Base-by-base conservation (phyloP, 1,140 invertebrate species). In the Leptestheria dahalacensis region DNA sequence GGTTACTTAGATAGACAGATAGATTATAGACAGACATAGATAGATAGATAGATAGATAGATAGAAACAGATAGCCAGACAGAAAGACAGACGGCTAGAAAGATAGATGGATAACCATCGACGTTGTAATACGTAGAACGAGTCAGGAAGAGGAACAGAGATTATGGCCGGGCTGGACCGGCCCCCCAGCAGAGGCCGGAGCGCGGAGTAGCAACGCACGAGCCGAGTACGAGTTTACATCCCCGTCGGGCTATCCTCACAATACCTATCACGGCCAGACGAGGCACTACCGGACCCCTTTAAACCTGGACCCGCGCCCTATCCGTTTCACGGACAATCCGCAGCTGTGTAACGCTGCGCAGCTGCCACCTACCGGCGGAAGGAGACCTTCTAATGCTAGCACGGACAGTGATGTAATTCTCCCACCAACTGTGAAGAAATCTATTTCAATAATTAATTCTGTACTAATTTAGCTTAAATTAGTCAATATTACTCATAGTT, bases 261-360 rank as follows among this genome's bases (percentile, higher is more conserved):
- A 91, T 70, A 94, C 91, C 1, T 94, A 93, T 73, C 90, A 94
- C 72, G 90, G 90, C 6, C 86, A 85, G 15, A 81, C 82, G 6
- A 75, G 81, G 62, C 86, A 89, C 68, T 79, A 84, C 61, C 78
- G 89, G 62, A 83, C 83, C 12, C 72, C 78, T n/a, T 70, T 83
- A 4, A 73, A 79, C 55, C 75, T 62, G 58, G 63, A 64, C 52
- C 47, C 78, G 53, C 82, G 81, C 66, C 84, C 85, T 1, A 68
- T 86, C 11, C 72, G 84, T 23, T 87, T 86, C 66, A 85, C 83
- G 0, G 85, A 88, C 24, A 60, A 60, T 52, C 49, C 33, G 20
- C 58, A 48, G 1, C 65, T 61, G 59, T 55, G 49, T 28, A 64
- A 64, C 33, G 67, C 69, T 57, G 68, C 69, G 15, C 82, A 83